Percentiles rank a stretch among this genome's conserved stretches.
Evolutionary conservation across 1,140 invertebrate species (phyloP).

Genomic region (Drosophila ercepeae): DNA sequence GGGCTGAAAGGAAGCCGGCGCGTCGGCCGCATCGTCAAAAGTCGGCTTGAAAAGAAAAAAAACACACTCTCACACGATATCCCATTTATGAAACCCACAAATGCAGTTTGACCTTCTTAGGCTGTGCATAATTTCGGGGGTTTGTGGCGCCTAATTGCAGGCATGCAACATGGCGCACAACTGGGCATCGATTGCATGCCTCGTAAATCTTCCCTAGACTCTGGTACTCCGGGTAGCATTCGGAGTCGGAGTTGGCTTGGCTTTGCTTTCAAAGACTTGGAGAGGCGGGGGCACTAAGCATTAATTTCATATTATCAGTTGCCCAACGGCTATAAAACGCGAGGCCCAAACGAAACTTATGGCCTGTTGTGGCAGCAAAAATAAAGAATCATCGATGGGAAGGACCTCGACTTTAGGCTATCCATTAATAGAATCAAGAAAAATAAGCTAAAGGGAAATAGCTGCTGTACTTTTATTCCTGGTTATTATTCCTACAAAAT

Average conservation of each 20-base stretch:
- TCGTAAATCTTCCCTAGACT: slow-evolving; percentile 66
- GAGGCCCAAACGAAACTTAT: slow-evolving; percentile 36
- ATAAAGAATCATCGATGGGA: not conserved
- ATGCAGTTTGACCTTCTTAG: slow-evolving; percentile 28
- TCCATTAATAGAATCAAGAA: not conserved
- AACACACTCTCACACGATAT: not conserved
- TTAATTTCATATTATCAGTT: slow-evolving; percentile 80
- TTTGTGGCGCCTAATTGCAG: slow-evolving; percentile 63
- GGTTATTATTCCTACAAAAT: no score
- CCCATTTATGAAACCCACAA: slow-evolving; percentile 26
- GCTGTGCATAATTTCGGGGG: slow-evolving; percentile 42
- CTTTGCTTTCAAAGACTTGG: not conserved
- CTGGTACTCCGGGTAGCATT: slow-evolving; percentile 24
- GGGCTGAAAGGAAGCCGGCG: slow-evolving; percentile 18
- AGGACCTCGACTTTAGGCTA: not conserved
- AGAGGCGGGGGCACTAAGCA: slow-evolving; percentile 26
- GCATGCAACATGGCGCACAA: slow-evolving; percentile 58
- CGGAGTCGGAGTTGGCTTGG: slow-evolving; percentile 5
- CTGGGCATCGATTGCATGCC: slow-evolving; percentile 73
- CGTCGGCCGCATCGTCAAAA: slow-evolving; percentile 12
- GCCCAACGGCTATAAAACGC: slow-evolving; percentile 64
- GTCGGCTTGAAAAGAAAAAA: slow-evolving; percentile 18
- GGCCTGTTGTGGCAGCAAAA: slow-evolving; percentile 25
- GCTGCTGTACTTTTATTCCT: no score
- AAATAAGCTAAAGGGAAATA: no score